Base-by-base conservation (phyloP, 2,113 vertebrate genomes). In the Stegastes partitus region DNA sequence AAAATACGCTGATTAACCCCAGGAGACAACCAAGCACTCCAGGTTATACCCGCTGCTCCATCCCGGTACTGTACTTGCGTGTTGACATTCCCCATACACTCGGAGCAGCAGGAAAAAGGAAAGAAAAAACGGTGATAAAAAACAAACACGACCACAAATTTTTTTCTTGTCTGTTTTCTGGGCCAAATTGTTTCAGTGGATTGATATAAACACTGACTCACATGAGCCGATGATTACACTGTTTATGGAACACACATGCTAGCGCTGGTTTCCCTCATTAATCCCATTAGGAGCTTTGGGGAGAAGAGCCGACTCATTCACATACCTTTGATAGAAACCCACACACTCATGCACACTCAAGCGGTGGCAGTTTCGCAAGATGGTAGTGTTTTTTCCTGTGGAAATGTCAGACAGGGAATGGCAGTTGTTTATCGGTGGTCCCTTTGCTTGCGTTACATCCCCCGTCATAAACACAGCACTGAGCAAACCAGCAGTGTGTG, bases 1-100 rank as follows among this genome's bases (percentile, higher is more conserved):
- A 82, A 85, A 77, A 79, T 64, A 77, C 19, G 67, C 87, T 94
- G 93, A 94, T 94, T 93, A 94, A 93, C 74, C 92, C 93, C 93
- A 62, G 66, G 93, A 90, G 93, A 88, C 73, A 68, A 67, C 57
- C 15, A 37, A 68, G 63, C 61, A 68, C 34, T 83, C 34, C 83
- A 79, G 70, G 68, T 81, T 85, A 68, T 70, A 87, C 73, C 65
- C 34, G 9, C 44, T 80, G 42, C 67, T 85, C 58, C 18, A 23
- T 81, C 63, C 23, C 50, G 31, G 51, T 55, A 22, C 42, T 81
- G 65, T 51, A 81, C 53, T 81, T 53, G 54, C 22, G 37, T 54
- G 70, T 68, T 72, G 88, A 86, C 86, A 74, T 81, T 81, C 56
- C 26, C 57, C 73, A 72, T 39, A 63, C 69, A 64, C 77, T 56